phyloP scores from a whole-genome alignment of 2,113 vertebrate species.

The Callaeas wilsoni region DNA sequence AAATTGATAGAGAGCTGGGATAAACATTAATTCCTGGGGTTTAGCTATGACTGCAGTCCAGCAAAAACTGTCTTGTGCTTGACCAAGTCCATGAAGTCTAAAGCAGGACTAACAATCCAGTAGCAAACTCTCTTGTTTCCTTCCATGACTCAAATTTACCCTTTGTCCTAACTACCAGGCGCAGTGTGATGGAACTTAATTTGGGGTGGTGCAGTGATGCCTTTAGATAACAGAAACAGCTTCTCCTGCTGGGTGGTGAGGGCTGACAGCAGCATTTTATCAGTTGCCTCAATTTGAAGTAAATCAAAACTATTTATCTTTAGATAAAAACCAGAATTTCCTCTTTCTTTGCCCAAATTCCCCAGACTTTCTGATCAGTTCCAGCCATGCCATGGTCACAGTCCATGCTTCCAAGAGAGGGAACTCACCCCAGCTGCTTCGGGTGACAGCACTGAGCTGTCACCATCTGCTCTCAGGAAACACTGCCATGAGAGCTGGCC shows the following conservation, averaged over 20 bases:
- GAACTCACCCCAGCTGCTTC: background rate
- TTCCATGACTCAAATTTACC: background rate
- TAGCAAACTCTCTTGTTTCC: background rate
- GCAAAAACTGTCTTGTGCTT: background rate
- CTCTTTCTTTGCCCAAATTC: background rate
- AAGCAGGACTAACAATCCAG: background rate
- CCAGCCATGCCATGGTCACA: background rate
- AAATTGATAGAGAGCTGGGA: background rate
- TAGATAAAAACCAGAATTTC: background rate
- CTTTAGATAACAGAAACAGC: background rate
- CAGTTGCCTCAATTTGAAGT: background rate
- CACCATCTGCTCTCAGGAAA: conserved; percentile 54
- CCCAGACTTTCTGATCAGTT: background rate
- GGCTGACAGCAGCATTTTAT: background rate
- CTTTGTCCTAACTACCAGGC: background rate
- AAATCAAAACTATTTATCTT: background rate
- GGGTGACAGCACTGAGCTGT: background rate
- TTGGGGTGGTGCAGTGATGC: background rate
- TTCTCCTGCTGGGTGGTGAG: background rate
- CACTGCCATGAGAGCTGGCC: conserved; percentile 41
- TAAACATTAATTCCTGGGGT: background rate
- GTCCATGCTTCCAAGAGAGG: background rate
- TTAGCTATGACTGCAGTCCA: background rate
- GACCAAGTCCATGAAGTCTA: background rate
- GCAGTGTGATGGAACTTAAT: background rate